phyloP scores from a whole-genome alignment of 2,113 vertebrate genomes.

The Lampris incognitus region DNA sequence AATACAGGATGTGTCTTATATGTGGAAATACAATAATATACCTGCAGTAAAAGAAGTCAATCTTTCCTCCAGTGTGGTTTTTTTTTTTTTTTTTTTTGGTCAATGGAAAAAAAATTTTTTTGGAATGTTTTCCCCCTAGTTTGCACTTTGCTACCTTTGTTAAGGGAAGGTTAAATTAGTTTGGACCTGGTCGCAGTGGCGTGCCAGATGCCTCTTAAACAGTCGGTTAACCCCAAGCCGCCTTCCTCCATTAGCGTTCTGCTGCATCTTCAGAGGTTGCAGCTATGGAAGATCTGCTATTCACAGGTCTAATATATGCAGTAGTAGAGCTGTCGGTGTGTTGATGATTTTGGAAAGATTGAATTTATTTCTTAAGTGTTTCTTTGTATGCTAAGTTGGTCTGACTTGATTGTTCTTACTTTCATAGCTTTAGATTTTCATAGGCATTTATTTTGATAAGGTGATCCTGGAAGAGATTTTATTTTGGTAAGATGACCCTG shows the following conservation, averaged over 20 bases:
- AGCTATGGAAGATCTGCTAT: background rate
- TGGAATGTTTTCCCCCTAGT: too few species aligned
- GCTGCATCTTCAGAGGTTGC: background rate
- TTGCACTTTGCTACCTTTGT: background rate
- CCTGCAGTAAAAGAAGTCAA: slow-evolving; percentile 25
- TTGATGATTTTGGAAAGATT: background rate
- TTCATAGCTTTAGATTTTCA: too few species aligned
- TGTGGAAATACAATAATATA: slow-evolving; percentile 61
- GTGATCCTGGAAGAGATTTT: too few species aligned
- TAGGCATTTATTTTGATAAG: too few species aligned
- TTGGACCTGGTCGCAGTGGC: slow-evolving; percentile 35
- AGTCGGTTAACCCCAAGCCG: slow-evolving; percentile 42
- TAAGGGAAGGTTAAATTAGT: slow-evolving; percentile 18
- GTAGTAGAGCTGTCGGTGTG: too few species aligned
- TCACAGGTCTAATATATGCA: too few species aligned
- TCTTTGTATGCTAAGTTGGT: too few species aligned
- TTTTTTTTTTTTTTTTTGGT: slow-evolving; percentile 8
- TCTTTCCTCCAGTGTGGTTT: slow-evolving; percentile 5
- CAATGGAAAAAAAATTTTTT: background rate
- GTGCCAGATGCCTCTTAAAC: slow-evolving; percentile 57
- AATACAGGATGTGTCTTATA: slow-evolving; percentile 33
- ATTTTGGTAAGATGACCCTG: too few species aligned
- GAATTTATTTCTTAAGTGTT: background rate
- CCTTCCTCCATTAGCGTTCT: background rate
- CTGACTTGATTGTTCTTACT: too few species aligned